Evolutionary conservation across 2,113 vertebrate genomes (phyloP).

Genomic region (Oncorhynchus mykiss): DNA sequence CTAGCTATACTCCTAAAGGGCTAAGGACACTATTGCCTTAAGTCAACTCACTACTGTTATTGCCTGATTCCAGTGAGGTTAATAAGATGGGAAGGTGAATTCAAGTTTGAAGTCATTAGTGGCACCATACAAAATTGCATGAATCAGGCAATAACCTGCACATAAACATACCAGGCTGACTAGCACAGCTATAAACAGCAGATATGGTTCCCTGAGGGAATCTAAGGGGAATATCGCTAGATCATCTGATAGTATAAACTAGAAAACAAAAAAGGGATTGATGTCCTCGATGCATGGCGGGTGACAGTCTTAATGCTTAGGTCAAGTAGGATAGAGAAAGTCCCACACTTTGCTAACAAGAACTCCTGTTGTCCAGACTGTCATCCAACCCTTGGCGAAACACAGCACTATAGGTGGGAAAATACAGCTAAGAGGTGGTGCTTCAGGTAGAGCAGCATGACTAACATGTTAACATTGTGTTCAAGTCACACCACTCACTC

Average conservation of each 20-base stretch:
- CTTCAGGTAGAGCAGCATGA: not conserved
- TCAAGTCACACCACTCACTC: not conserved
- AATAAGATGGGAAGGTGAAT: not conserved
- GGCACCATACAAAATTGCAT: not conserved
- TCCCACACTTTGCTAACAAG: not conserved
- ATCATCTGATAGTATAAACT: not conserved
- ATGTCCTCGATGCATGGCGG: not conserved
- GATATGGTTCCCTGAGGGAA: not conserved
- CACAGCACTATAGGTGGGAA: not conserved
- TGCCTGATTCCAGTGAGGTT: not conserved
- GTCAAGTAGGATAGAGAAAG: not conserved
- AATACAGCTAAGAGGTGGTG: not conserved
- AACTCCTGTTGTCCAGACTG: not conserved
- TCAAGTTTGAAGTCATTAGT: not conserved
- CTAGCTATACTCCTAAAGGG: not conserved
- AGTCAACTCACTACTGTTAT: not conserved
- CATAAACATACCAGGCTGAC: not conserved
- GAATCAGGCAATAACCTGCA: constrained; percentile 1
- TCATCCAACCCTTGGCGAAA: not conserved
- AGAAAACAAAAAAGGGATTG: not conserved
- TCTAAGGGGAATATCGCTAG: not conserved
- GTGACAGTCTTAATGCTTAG: not conserved
- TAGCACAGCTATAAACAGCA: not conserved
- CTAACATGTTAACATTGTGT: not conserved
- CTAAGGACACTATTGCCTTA: not conserved